These are phyloP conservation scores for Chlorodrepanis virens DNA, from an alignment of 2,113 vertebrate species.

Conservation along the genomic window DNA sequence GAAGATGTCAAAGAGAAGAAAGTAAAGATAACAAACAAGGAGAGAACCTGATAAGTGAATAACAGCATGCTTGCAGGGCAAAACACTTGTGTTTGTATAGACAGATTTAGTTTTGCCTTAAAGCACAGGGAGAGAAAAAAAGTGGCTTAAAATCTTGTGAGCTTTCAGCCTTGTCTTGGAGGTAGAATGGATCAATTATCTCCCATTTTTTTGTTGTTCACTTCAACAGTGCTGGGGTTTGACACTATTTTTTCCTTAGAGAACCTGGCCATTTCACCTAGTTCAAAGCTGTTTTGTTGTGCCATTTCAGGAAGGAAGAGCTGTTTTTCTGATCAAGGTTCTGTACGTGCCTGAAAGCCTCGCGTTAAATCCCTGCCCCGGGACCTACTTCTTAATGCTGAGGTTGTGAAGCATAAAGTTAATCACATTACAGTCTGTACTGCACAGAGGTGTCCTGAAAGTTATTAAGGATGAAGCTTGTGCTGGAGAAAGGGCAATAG, in stretches of 20 bases:
- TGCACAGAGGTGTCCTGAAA: neutral
- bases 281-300: conserved; percentile 8
- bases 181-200: neutral
- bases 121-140: neutral
- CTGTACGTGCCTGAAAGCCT: neutral
- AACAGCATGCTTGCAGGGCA: neutral
- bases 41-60: neutral
- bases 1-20: neutral
- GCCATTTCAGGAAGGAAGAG: neutral
- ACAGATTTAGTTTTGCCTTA: neutral
- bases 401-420: conserved; percentile 40
- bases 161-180: neutral
- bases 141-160: neutral
- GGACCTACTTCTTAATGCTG: neutral
- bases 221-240: neutral
- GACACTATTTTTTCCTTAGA: neutral
- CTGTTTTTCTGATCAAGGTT: neutral
- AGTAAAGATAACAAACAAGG: neutral
- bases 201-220: neutral
- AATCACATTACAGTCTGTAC: conserved; percentile 29
- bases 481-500: neutral
- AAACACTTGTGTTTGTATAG: neutral
- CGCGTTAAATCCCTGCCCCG: neutral
- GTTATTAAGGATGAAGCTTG: neutral
- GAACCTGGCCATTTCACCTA: neutral